Evolutionary conservation across 2,888 invertebrate species (phyloP), one percentile per base, ranked within the genome.

Genomic region (Drosophila tanythrix): DNA sequence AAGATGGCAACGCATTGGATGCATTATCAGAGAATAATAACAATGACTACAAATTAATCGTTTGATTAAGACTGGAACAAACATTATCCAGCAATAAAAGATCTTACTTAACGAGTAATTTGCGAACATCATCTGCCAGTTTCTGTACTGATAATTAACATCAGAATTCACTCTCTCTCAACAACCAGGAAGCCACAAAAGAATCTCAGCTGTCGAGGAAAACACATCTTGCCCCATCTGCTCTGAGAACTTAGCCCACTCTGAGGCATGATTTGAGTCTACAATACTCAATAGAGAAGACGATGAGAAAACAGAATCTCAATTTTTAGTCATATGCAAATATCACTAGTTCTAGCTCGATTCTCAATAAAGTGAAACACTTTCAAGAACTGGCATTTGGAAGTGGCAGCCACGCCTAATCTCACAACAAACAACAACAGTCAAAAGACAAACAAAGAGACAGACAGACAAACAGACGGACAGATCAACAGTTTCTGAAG

Each of bases 311-410:
- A 33, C 11, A 33, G 3, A 33, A 38, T 18, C 13, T 7, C 18
- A 38, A 33, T 33, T 33, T 55, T 43, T 36, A 73, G 66, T 74
- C 74, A 38, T 62, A 77, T 72, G 76, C 76, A 77, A 76, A 76
- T 76, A 18, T n/a, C 33, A 7, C 2, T 6, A 13, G 40, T 13
- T 60, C n/a, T 10, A 40, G 31, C 40, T 43, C n/a, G 13, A 50
- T 59, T 38, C 31, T 60, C 43, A 38, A 60, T 43, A 55, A 74
- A 60, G 51, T 75, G 59, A 73, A 76, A 76, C 73, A 77, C 63
- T 77, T 68, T 77, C 59, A 36, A 76, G 59, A 76, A 76, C 66
- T 63, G 50, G 77, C 55, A 59, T 59, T 43, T 35, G 25, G 13
- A 33, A 59, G 13, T 25, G n/a, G n/a, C 31, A 25, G 64, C 65